Evolutionary conservation across 2,113 vertebrate genomes (phyloP), one percentile per base, ranked within the genome.

Genomic region (Crotalus helleri): DNA sequence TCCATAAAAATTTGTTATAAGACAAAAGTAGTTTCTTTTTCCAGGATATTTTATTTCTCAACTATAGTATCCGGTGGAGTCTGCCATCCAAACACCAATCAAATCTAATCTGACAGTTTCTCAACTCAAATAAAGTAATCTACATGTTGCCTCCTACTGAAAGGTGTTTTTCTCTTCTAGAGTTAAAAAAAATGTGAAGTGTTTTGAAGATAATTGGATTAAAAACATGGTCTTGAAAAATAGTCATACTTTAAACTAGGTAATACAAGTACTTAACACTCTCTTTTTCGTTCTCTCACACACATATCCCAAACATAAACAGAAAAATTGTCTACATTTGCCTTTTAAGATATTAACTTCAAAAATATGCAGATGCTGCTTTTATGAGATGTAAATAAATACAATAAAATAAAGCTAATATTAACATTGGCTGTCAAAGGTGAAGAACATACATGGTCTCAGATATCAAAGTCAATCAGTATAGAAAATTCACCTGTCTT

Each of bases 371-470:
- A 91, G 93, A 39, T 1, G 94, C 57, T 4, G 4, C 1, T 86
- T 59, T 87, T 44, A 51, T 2, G 92, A 57, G 61, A 90, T 29
- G 85, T 23, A 93, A 95, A 61, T 90, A 86, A 93, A 90, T 86
- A 90, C 53, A 64, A 29, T 69, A 93, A 91, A 96, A 92, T 54
- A 94, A 0, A 19, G 81, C 92, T 95, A 89, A 85, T 94, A 39
- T 88, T 92, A 93, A 3, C 89, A 93, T 24, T 10, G 89, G 91
- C 92, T 94, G 29, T 89, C 33, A 89, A 92, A 49, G 85, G 39
- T 21, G 59, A 93, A 92, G 10, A 23, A 93, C 91, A 24, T 85
- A 92, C 74, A 11, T 49, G 6, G 24, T 1, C 15, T 87, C n/a
- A 59, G 44, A 55, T 85, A 57, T 91, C 87, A 94, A 94, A 96